Evolutionary conservation across 2,113 vertebrate genomes (phyloP).

Genomic region (Muntiacus reevesi): DNA sequence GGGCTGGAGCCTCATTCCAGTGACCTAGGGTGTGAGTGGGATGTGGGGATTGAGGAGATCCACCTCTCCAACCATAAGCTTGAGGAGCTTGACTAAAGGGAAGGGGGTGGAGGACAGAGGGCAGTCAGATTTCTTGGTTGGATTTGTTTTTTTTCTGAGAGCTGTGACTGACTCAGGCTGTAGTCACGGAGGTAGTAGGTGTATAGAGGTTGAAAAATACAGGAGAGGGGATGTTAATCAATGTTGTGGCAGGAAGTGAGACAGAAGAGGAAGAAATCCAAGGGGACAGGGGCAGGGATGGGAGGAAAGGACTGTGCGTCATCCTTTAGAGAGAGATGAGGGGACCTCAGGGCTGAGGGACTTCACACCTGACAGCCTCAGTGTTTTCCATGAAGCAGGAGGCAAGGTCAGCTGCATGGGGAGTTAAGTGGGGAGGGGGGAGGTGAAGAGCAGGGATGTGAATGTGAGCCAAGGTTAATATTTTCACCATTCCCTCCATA

Average conservation of each 20-base stretch:
- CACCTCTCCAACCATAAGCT: not conserved
- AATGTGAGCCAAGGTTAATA: constrained; percentile 68
- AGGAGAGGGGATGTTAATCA: not conserved
- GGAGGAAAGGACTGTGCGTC: not conserved
- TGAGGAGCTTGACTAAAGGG: not conserved
- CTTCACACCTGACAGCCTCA: not conserved
- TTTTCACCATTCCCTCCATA: constrained; percentile 64
- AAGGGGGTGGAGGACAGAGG: not conserved
- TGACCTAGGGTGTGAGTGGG: not conserved
- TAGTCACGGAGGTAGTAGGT: not conserved
- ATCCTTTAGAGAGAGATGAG: not conserved
- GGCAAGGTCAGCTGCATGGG: constrained; percentile 19
- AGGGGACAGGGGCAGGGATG: not conserved
- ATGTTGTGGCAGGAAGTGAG: not conserved
- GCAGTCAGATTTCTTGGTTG: constrained; percentile 8
- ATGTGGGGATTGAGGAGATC: not conserved
- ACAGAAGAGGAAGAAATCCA: constrained; percentile 5
- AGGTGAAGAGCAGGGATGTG: constrained; percentile 7
- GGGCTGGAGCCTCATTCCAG: not conserved
- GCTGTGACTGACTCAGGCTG: not conserved
- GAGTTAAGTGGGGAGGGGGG: not conserved
- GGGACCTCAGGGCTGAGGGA: not conserved
- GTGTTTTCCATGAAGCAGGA: not conserved
- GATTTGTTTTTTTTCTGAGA: constrained; percentile 15
- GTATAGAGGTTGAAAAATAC: not conserved